A percentile compares a stretch with the other conserved stretches of the same genome.
phyloP scores from a whole-genome alignment of 2,113 vertebrate genomes.

The Catagonus wagneri region DNA sequence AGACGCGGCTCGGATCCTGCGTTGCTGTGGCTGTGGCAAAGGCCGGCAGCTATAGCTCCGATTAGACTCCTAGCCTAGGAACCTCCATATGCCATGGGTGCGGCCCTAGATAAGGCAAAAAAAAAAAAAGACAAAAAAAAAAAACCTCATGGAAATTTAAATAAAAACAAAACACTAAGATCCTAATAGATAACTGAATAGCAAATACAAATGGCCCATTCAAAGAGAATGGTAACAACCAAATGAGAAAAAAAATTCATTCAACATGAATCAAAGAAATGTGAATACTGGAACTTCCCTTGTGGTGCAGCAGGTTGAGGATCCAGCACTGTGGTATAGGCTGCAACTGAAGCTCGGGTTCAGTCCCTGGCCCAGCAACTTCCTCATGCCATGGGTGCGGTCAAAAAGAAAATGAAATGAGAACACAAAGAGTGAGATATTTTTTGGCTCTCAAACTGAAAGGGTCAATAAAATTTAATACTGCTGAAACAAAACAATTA shows the following conservation, averaged over 20 bases:
- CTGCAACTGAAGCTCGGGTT: too few species aligned
- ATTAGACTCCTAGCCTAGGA: too few species aligned
- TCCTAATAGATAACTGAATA: neutral
- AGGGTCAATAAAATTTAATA: conserved; percentile 6
- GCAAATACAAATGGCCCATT: conserved; percentile 15
- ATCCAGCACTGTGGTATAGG: too few species aligned
- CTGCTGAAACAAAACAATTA: conserved; percentile 37
- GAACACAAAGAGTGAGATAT: neutral
- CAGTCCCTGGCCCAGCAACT: too few species aligned
- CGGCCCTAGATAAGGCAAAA: too few species aligned
- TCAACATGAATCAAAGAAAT: conserved; percentile 25
- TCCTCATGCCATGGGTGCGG: neutral
- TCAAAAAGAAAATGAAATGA: neutral
- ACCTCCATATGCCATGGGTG: too few species aligned
- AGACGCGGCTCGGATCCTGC: too few species aligned
- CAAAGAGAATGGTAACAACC: neutral
- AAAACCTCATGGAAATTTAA: conserved; percentile 39
- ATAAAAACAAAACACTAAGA: conserved; percentile 36
- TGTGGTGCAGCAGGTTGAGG: too few species aligned
- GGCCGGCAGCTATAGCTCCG: too few species aligned
- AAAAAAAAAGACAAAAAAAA: too few species aligned
- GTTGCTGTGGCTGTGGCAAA: too few species aligned
- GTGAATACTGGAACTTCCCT: neutral
- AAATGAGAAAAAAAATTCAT: neutral
- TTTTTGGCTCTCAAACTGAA: neutral